phyloP scores from a whole-genome alignment of 2,888 invertebrate species.

The Drosophila parthenogenetica region DNA sequence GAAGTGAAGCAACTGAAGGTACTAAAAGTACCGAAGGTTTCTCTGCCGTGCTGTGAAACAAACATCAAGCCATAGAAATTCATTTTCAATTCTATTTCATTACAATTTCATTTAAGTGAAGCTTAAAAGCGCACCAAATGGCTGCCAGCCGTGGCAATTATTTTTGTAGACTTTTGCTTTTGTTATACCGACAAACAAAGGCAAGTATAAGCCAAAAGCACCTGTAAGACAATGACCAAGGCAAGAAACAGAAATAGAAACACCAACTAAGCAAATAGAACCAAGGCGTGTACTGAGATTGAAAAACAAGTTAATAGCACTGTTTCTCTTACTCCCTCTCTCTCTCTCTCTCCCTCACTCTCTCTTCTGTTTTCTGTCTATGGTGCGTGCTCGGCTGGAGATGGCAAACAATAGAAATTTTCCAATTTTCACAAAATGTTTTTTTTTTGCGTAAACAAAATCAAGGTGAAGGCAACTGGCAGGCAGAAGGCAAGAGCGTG shows the following conservation, averaged over 20 bases:
- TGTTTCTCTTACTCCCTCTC: slow-evolving; percentile 25
- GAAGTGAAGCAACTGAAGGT: slow-evolving; percentile 6
- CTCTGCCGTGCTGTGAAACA: slow-evolving; percentile 37
- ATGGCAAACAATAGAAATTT: slow-evolving; percentile 69
- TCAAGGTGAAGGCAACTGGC: slow-evolving; percentile 50
- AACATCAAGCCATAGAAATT: slow-evolving; percentile 78
- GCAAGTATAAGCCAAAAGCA: slow-evolving; percentile 69
- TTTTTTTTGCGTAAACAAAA: slow-evolving; percentile 62
- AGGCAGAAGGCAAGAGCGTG: slow-evolving; percentile 39
- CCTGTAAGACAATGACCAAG: slow-evolving; percentile 74
- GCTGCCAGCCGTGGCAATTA: slow-evolving; percentile 78
- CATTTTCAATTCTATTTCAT: slow-evolving; percentile 75
- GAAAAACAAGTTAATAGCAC: slow-evolving; percentile 79
- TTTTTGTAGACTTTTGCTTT: slow-evolving; percentile 74
- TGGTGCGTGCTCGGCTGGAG: slow-evolving; percentile 13
- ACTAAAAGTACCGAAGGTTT: neutral
- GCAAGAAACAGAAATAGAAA: slow-evolving; percentile 47
- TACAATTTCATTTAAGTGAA: slow-evolving; percentile 80
- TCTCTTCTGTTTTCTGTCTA: neutral
- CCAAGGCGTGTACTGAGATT: slow-evolving; percentile 69
- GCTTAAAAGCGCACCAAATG: slow-evolving; percentile 79
- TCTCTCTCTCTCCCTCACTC: slow-evolving; percentile 7
- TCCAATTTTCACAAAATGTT: slow-evolving; percentile 66
- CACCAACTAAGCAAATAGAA: slow-evolving; percentile 59
- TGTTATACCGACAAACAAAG: slow-evolving; percentile 60